These are phyloP conservation scores for Euura lappo DNA, from an alignment of 1,140 invertebrate genomes.

Conservation along the genomic window DNA sequence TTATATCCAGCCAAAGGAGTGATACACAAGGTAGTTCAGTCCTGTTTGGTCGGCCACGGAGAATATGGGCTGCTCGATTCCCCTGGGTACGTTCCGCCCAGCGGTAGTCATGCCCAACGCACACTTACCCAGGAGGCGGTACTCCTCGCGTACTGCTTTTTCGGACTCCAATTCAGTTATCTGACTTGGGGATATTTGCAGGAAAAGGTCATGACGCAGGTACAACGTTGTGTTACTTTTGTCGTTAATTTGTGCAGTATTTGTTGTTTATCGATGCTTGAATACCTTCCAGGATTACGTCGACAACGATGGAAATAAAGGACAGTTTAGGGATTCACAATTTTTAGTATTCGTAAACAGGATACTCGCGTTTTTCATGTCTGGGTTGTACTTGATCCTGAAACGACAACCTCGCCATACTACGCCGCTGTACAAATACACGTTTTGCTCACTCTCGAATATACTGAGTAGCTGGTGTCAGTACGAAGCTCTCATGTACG, in stretches of 20 bases:
- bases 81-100: slow-evolving; percentile 41
- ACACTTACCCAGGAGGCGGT: slow-evolving; percentile 64
- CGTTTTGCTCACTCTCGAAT: slow-evolving; percentile 96
- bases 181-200: slow-evolving; percentile 94
- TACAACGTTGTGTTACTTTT: slow-evolving; percentile 36
- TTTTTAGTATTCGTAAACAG: slow-evolving; percentile 96
- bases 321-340: slow-evolving; percentile 90
- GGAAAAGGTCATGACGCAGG: slow-evolving; percentile 90
- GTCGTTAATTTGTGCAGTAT: neutral
- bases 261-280: slow-evolving; percentile 18
- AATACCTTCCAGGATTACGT: slow-evolving; percentile 68
- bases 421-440: slow-evolving; percentile 95
- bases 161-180: slow-evolving; percentile 88
- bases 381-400: slow-evolving; percentile 67
- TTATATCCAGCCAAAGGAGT: slow-evolving; percentile 59
- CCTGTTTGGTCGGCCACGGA: slow-evolving; percentile 70
- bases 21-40: slow-evolving; percentile 63
- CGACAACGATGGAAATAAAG: slow-evolving; percentile 64
- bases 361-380: slow-evolving; percentile 82
- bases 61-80: slow-evolving; percentile 53
- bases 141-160: slow-evolving; percentile 79
- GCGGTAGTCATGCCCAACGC: slow-evolving; percentile 38
- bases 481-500: slow-evolving; percentile 98
- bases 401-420: slow-evolving; percentile 73
- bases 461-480: slow-evolving; percentile 99